phyloP scores from a whole-genome alignment of 2,113 vertebrate species.

The Grantiella picta region DNA sequence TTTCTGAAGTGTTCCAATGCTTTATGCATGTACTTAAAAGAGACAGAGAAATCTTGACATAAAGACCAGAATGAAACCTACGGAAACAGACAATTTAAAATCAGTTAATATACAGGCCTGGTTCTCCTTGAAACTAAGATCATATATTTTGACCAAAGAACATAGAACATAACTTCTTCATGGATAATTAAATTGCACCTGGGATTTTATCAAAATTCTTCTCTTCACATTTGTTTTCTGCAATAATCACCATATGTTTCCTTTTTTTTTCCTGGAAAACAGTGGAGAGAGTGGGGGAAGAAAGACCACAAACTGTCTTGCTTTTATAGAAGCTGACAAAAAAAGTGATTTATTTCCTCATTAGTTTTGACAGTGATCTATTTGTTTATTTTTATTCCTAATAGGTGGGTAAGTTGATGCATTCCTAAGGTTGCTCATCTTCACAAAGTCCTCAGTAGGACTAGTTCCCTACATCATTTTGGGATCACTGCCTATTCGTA shows the following conservation, averaged over 20 bases:
- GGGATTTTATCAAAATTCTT: neutral
- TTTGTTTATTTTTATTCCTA: neutral
- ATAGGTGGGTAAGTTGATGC: neutral
- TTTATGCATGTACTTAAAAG: neutral
- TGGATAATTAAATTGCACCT: neutral
- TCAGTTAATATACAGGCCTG: neutral
- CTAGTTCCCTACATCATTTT: neutral
- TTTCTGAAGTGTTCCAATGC: neutral
- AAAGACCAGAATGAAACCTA: neutral
- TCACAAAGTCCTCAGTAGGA: neutral
- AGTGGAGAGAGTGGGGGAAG: neutral
- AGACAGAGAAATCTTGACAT: neutral
- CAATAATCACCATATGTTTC: slow-evolving; percentile 10
- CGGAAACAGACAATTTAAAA: neutral
- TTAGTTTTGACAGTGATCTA: slow-evolving; percentile 5
- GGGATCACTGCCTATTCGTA: neutral
- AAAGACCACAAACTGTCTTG: neutral
- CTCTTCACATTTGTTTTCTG: neutral
- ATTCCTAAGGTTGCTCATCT: neutral
- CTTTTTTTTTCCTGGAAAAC: neutral
- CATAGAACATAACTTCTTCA: neutral
- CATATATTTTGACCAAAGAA: neutral
- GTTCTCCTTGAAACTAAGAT: neutral
- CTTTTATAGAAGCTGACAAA: neutral
- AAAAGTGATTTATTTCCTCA: slow-evolving; percentile 8